phyloP scores from a whole-genome alignment of 2,888 invertebrate genomes.

The Catotricha subobsoleta region DNA sequence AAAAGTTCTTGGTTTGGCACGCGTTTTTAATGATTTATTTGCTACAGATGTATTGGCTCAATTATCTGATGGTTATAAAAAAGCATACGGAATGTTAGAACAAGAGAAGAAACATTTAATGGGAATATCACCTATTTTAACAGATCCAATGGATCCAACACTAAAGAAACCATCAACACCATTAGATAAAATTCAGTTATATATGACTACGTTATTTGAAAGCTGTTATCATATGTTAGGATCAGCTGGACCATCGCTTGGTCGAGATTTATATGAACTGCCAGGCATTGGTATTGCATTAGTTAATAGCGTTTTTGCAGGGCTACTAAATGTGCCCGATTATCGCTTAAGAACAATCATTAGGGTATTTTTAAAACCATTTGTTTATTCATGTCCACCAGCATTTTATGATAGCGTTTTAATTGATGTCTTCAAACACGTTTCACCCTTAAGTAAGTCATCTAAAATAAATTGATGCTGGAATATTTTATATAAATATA shows the following conservation, averaged over 20 bases:
- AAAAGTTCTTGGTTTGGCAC: constrained; percentile 56
- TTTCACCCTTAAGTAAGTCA: constrained; percentile 60
- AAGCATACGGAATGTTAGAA: constrained; percentile 52
- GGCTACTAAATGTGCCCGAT: constrained; percentile 54
- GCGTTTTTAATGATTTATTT: constrained; percentile 65
- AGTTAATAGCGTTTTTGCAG: constrained; percentile 36
- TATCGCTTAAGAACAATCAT: constrained; percentile 68
- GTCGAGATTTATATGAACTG: constrained; percentile 66
- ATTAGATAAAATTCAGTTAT: constrained; percentile 68
- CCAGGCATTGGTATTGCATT: constrained; percentile 58
- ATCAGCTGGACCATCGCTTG: constrained; percentile 59
- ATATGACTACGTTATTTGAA: constrained; percentile 60
- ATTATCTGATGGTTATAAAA: constrained; percentile 47
- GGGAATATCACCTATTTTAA: constrained; percentile 35
- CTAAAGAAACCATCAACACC: constrained; percentile 37
- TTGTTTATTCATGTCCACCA: constrained; percentile 70
- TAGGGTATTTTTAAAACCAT: constrained; percentile 68
- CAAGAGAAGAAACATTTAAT: constrained; percentile 60
- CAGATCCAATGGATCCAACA: constrained; percentile 29
- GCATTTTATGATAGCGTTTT: constrained; percentile 58
- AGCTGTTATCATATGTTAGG: constrained; percentile 65
- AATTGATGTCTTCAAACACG: constrained; percentile 57
- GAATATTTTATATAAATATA: constrained; percentile 7
- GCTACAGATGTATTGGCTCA: constrained; percentile 43
- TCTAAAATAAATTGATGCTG: not conserved